These are phyloP conservation scores for Antheraea yamamai DNA, from an alignment of 2,888 invertebrate species.

Conservation along the genomic window DNA sequence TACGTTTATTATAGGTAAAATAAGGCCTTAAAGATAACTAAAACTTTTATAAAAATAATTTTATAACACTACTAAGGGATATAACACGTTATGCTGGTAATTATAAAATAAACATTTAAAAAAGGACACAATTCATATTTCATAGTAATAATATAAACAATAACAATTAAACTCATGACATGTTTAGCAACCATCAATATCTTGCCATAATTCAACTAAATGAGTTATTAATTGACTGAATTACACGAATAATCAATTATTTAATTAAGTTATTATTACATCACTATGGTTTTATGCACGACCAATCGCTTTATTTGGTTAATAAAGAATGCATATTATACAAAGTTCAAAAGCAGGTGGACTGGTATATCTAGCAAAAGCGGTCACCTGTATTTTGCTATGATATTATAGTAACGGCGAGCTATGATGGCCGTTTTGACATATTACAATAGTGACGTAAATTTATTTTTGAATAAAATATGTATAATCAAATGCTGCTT, in stretches of 20 bases:
- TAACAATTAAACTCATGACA: background rate
- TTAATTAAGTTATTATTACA: background rate
- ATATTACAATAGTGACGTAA: too few species aligned
- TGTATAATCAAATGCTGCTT: too few species aligned
- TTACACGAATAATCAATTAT: background rate
- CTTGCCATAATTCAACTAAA: background rate
- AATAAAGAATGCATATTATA: background rate
- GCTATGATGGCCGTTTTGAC: too few species aligned
- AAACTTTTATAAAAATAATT: background rate
- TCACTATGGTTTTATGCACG: background rate
- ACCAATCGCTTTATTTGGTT: background rate
- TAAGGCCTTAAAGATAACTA: background rate
- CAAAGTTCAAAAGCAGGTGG: background rate
- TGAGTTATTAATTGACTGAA: conserved; percentile 8
- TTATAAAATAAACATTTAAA: background rate
- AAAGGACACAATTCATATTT: background rate
- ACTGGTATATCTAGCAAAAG: background rate
- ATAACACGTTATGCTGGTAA: background rate
- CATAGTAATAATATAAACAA: background rate
- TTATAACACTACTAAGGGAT: background rate
- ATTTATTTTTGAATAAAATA: too few species aligned
- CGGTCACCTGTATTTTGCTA: background rate
- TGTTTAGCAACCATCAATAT: background rate
- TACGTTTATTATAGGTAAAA: background rate
- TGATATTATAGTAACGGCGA: background rate